These are phyloP conservation scores for Cosmopolites sordidus DNA, from an alignment of 2,888 invertebrate species.

Conservation along the genomic window DNA sequence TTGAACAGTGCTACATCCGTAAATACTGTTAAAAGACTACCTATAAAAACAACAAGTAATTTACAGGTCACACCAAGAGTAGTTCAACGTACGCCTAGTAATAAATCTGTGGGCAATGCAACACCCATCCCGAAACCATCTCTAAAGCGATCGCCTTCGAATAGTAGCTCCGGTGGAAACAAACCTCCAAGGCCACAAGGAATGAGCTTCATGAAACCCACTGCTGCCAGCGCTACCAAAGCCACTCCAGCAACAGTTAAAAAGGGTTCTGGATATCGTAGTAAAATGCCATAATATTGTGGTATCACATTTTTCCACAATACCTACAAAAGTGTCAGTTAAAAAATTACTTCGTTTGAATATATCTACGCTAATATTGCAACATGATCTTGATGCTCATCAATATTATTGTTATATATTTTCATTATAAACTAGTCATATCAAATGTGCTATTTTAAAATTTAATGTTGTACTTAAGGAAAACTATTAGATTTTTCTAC, in stretches of 20 bases:
- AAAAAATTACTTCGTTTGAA: too few species aligned
- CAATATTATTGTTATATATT: too few species aligned
- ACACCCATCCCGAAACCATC: slow-evolving; percentile 8
- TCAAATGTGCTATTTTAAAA: not conserved
- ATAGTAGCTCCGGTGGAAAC: slow-evolving; percentile 35
- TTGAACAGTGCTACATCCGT: slow-evolving; percentile 75
- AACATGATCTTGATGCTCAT: too few species aligned
- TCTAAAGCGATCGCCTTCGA: slow-evolving; percentile 33
- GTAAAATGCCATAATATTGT: not conserved
- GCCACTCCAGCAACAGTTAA: not conserved
- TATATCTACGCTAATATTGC: too few species aligned
- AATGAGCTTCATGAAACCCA: slow-evolving; percentile 78
- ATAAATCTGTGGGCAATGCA: slow-evolving; percentile 22
- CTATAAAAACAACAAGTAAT: slow-evolving; percentile 45
- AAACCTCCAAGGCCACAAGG: slow-evolving; percentile 44
- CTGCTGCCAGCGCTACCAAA: slow-evolving; percentile 77
- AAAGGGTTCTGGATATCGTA: not conserved
- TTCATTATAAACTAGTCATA: not conserved
- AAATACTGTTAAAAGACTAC: slow-evolving; percentile 71
- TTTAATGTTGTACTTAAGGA: slow-evolving; percentile 1
- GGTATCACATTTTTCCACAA: slow-evolving; percentile 1
- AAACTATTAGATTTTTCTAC: not conserved
- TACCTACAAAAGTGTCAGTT: too few species aligned
- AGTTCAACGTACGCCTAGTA: slow-evolving; percentile 32
- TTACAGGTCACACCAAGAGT: slow-evolving; percentile 19